Percentiles rank a stretch among this genome's conserved stretches.
These are phyloP conservation scores for Sander lucioperca DNA, from an alignment of 2,113 vertebrate genomes.

Conservation along the genomic window DNA sequence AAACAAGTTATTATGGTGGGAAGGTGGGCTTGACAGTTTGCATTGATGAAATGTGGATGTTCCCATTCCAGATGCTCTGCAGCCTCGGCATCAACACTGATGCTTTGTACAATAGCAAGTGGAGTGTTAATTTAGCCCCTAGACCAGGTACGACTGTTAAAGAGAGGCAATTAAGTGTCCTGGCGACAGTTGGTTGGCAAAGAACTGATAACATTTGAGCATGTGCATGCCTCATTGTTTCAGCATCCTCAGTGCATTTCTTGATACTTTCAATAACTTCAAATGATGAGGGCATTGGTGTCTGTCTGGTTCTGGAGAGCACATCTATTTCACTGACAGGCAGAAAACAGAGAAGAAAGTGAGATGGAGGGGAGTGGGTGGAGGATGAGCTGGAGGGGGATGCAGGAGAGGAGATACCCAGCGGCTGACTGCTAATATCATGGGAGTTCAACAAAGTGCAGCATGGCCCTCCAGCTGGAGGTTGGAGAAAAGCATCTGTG, in stretches of 20 bases:
- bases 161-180: constrained; percentile 14
- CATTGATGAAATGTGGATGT: constrained; percentile 13
- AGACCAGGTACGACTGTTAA: constrained; percentile 13
- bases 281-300: constrained; percentile 28
- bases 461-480: constrained; percentile 54
- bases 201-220: background rate
- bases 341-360: constrained; percentile 57
- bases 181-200: background rate
- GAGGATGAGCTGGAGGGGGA: constrained; percentile 30
- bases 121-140: no score
- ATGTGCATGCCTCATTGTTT: constrained; percentile 36
- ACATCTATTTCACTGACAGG: constrained; percentile 64
- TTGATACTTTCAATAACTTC: constrained; percentile 44
- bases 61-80: constrained; percentile 6
- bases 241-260: background rate
- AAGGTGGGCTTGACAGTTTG: constrained; percentile 3
- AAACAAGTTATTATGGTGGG: constrained; percentile 50
- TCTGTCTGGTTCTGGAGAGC: constrained; percentile 25
- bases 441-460: constrained; percentile 71
- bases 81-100: background rate
- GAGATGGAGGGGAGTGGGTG: constrained; percentile 32
- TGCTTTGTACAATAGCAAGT: background rate
- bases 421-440: constrained; percentile 48
- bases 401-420: constrained; percentile 46
- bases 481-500: constrained; percentile 39